Conservation (phyloP, 2,113 vertebrate species). For the Kobus ellipsiprymnus region DNA sequence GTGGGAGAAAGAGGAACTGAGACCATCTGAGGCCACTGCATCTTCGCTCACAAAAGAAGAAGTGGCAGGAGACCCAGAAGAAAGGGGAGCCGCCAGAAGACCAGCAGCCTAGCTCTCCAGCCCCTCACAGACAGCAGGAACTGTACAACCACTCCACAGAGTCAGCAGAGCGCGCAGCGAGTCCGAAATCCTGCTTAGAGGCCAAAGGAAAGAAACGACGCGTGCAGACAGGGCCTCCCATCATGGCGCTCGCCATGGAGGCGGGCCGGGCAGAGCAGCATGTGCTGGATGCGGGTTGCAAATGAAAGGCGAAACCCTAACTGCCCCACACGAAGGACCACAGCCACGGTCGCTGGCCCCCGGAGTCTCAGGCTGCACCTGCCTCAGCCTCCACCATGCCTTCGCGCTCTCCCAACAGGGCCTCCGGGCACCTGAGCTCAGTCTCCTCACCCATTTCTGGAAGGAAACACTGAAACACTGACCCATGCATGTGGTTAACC, state of each 20-base stretch:
- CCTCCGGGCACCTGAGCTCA: background rate
- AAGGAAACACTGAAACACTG: background rate
- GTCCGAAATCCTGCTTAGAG: background rate
- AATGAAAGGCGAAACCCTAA: too few relatives aligned
- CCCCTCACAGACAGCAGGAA: background rate
- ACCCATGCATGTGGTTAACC: fast-evolving
- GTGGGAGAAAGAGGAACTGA: background rate
- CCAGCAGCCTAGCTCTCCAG: too few relatives aligned
- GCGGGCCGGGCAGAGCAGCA: background rate
- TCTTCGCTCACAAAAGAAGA: background rate
- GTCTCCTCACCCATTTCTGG: background rate
- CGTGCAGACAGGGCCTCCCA: background rate
- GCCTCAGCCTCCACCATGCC: background rate
- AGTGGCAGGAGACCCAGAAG: background rate
- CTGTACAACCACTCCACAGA: background rate
- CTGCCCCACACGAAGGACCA: fast-evolving
- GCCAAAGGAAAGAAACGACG: too few relatives aligned
- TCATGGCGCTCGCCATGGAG: fast-evolving
- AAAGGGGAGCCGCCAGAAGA: background rate
- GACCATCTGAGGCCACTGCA: background rate
- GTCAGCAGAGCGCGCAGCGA: background rate
- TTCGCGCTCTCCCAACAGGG: background rate
- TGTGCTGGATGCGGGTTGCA: fast-evolving
- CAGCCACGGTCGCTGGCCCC: fast-evolving
- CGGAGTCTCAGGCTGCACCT: fast-evolving